Evolutionary conservation across 1,140 invertebrate species (phyloP), one percentile per base, ranked within the genome.

Genomic region (Ditylenchus dipsaci): DNA sequence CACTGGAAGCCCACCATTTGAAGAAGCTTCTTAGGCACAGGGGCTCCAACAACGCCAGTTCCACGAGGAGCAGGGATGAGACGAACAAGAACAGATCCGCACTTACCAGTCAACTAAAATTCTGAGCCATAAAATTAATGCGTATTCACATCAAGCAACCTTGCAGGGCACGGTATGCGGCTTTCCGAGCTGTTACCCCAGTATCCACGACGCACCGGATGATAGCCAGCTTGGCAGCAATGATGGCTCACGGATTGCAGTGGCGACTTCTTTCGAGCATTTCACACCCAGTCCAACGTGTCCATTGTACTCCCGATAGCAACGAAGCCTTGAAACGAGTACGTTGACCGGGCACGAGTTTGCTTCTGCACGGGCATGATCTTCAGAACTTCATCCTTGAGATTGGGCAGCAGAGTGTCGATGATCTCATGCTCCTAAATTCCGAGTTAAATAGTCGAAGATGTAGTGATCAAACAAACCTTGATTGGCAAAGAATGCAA

Each of bases 291-390:
- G 85, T 77, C 95, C 95, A 85, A 99, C 95, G 85, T 99, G 95
- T n/a, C 95, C 95, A 81, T 97, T 93, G 84, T 90, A 90, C 83
- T 99, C 95, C 95, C 95, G 83, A 99, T 96, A 69, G 95, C 95
- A 68, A 93, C 88, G 83, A 89, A 88, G 58, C 88, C 88, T 85
- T 99, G 99, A 85, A 98, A 98, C 82, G 96, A 89, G 7, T 96
- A 99, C 82, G 96, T 89, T 85, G 99, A 95, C 88, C 96, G 95
- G 77, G 96, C 96, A 86, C 95, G 89, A 3, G 96, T 99, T 85
- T 99, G 96, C 85, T 99, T 99, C 88, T 99, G 96, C 7, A 99
- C 96, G 71, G 96, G 95, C 93, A 97, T 97, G 83, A 99, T 98
- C 85, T 98, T 99, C 42, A 99, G 86, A 19, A 91, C 95, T 84